Evolutionary conservation across 2,797 vertebrate species (phyloP), one percentile per base, ranked within the genome.

Genomic region (Peromyscus attwateri): DNA sequence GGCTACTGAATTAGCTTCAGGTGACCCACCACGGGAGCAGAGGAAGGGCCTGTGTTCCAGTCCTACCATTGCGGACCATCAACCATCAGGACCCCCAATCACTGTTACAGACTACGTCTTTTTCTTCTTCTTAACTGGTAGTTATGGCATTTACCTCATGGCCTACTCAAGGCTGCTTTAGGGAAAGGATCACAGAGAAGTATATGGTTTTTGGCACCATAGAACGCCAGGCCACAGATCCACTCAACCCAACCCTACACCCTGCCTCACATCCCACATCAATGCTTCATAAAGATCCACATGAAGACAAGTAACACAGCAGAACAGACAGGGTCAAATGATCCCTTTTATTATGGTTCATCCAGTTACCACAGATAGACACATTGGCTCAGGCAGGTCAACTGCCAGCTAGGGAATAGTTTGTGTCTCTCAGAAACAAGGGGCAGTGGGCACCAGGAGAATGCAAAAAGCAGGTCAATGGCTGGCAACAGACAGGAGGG

Each of bases 331-430:
- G 95, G 96, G 88, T 70, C 97, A 97, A 91, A 96, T 88, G 85
- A 91, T 96, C 91, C 89, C 96, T 66, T 98, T 98, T 98, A 97
- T 98, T 97, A 94, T 37, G 49, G 89, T 97, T 96, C 94, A 95
- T 88, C 90, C 88, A 62, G 82, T 96, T 96, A 96, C 75, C 97
- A 96, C 75, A 92, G 84, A 96, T 43, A 97, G 87, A 97, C 87
- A 96, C 60, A 71, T 12, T 93, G 94, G 94, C 93, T 97, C 89
- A 88, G 94, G 96, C 97, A 96, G 95, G 71, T 96, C 97, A 97
- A 95, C 95, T 95, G 95, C 96, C 97, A 95, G 73, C 27, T 84
- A 83, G 87, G 95, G 94, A 73, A 95, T 77, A 73, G 52, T 96
- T 85, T 93, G 94, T 96, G 70, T 96, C 89, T 96, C 95, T 89